These are phyloP conservation scores for Pipistrellus pipistrellus DNA, from an alignment of 2,797 vertebrate species.

Conservation along the genomic window DNA sequence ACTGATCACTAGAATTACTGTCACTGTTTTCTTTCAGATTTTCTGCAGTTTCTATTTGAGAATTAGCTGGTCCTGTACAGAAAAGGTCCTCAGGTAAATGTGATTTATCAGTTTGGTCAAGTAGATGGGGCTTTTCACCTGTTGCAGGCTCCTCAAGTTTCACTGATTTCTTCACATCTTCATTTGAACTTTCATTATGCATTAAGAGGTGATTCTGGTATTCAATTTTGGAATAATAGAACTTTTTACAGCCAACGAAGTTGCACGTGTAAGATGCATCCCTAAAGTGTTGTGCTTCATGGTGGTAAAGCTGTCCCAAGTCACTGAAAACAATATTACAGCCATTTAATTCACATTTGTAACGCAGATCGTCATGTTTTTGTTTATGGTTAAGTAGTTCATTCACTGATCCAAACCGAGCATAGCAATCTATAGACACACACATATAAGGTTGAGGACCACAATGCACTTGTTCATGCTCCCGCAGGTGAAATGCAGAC, in stretches of 20 bases:
- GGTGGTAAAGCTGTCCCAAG: constrained; percentile 97
- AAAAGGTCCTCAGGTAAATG: constrained; percentile 81
- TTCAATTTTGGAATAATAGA: constrained; percentile 96
- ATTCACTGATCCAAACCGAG: constrained; percentile 93
- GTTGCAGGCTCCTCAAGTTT: constrained; percentile 83
- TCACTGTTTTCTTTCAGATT: constrained; percentile 87
- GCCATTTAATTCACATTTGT: constrained; percentile 96
- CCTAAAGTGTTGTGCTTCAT: constrained; percentile 98
- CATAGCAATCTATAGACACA: constrained; percentile 94
- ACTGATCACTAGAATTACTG: constrained; percentile 88
- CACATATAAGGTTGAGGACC: constrained; percentile 95
- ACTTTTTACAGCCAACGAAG: constrained; percentile 94
- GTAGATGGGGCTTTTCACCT: constrained; percentile 83
- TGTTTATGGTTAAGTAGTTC: constrained; percentile 97
- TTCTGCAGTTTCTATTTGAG: constrained; percentile 86
- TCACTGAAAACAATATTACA: constrained; percentile 96
- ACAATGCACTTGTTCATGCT: constrained; percentile 94
- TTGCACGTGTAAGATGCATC: constrained; percentile 96
- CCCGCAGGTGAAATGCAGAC: constrained; percentile 94
- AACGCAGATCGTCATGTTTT: constrained; percentile 94
- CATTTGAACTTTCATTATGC: constrained; percentile 90
- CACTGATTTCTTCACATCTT: constrained; percentile 88
- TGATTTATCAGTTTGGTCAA: constrained; percentile 83
- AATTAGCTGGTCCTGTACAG: constrained; percentile 82
- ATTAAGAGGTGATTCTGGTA: constrained; percentile 94